A percentile compares a stretch with the other conserved stretches of the same genome.
phyloP scores from a whole-genome alignment of 1,140 invertebrate genomes.

The Argopecten irradians region DNA sequence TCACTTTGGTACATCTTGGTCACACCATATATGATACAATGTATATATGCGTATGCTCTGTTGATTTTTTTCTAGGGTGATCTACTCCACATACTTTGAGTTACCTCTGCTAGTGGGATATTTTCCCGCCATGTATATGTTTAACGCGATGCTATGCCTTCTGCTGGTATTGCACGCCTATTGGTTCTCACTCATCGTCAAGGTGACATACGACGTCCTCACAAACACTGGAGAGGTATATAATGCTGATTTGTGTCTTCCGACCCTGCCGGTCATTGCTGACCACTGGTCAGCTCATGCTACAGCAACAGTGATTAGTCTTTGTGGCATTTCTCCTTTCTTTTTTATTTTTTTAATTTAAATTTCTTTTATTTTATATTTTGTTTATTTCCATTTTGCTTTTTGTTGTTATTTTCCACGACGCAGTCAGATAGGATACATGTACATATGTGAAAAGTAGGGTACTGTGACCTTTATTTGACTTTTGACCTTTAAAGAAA shows the following conservation, averaged over 20 bases:
- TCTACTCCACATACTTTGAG: constrained; percentile 87
- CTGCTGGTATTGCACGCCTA: constrained; percentile 92
- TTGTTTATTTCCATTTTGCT: too few relatives aligned
- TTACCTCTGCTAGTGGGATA: constrained; percentile 84
- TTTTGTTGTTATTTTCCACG: too few relatives aligned
- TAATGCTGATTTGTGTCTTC: not conserved
- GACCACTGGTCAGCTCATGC: not conserved
- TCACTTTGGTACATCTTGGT: not conserved
- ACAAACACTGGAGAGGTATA: constrained; percentile 57
- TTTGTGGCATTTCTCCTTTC: not conserved
- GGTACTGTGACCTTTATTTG: too few relatives aligned
- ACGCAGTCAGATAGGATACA: too few relatives aligned
- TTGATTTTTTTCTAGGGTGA: constrained; percentile 50
- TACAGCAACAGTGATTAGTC: not conserved
- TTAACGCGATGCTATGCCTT: constrained; percentile 90
- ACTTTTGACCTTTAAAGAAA: too few relatives aligned
- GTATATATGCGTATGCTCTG: not conserved
- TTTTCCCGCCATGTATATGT: constrained; percentile 79
- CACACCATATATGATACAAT: not conserved
- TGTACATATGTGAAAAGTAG: too few relatives aligned
- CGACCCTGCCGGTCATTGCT: not conserved
- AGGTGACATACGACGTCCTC: constrained; percentile 84
- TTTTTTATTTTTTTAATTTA: not conserved
- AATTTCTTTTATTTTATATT: too few relatives aligned
- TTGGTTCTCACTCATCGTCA: constrained; percentile 96